Evolutionary conservation across 1,140 invertebrate genomes (phyloP), one percentile per base, ranked within the genome.

Genomic region (Thaumetopoea pityocampa): DNA sequence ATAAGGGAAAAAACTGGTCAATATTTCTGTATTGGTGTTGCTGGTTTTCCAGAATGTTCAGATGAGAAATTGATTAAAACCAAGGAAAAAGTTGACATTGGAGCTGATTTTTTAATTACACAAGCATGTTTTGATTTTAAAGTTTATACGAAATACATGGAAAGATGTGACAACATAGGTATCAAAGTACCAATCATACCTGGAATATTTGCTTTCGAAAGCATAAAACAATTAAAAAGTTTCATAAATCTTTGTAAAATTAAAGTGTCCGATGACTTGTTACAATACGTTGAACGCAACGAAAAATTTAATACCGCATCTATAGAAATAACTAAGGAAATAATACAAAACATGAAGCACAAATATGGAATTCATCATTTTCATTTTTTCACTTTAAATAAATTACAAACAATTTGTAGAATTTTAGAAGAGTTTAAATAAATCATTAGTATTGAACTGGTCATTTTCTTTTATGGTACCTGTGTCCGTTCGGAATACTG

Each of bases 1-100:
- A 76, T 86, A 24, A 67, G 57, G 41, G 17, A 66, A 18, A 41
- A 50, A 29, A 64, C 64, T 11, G 63, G 55, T 20, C 40, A 73
- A 28, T 82, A 77, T 44, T 86, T 86, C 44, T 79, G 69, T 40
- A 79, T 85, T 32, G 79, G 80, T 20, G 63, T 84, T n/a, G 68
- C 74, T 24, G 79, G 68, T 9, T 73, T 66, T 41, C 68, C 67
- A n/a, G 61, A 59, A 2, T 33, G 58, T 17, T 37, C 37, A 16
- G 58, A 69, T 2, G 53, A 67, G 9, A 77, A 66, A 51, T 33
- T 81, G 10, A 9, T 40, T 14, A 26, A 50, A 23, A 37, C 83
- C 1, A 78, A 78, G 52, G 51, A 70, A 37, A 85, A 86, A 60
- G 45, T 81, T 4, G 53, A 68, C 1, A 50, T 33, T 33, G 80